A percentile compares a stretch with the other conserved stretches of the same genome.
These are phyloP conservation scores for Embidobia sp. DNA, from an alignment of 2,888 invertebrate genomes.

Conservation along the genomic window DNA sequence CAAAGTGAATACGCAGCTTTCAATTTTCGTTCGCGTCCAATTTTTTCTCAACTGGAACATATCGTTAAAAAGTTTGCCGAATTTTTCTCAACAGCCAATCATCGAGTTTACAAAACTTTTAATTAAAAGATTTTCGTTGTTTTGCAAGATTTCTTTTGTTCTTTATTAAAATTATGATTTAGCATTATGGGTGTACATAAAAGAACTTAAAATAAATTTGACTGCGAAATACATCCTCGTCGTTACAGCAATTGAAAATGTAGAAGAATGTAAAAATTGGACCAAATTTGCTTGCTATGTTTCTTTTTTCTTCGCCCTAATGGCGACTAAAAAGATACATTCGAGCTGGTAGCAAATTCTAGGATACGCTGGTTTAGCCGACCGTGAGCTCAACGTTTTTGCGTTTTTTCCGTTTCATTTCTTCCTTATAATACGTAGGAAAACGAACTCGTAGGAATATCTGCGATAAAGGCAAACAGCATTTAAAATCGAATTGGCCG, in stretches of 20 bases:
- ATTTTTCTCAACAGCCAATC: not conserved
- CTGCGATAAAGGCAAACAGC: constrained; percentile 66
- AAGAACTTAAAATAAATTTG: no score
- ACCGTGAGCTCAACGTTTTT: constrained; percentile 26
- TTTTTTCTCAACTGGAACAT: constrained; percentile 3
- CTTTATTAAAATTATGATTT: no score
- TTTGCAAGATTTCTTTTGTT: no score
- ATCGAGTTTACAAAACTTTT: no score
- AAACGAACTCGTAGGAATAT: constrained; percentile 63
- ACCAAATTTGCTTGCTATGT: no score
- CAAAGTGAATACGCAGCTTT: not conserved
- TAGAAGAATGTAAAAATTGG: no score
- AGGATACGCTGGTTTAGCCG: constrained; percentile 21
- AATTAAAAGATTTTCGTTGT: no score
- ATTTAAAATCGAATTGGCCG: constrained; percentile 74
- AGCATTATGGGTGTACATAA: no score
- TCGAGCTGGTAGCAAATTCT: constrained; percentile 22
- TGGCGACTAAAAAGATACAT: no score
- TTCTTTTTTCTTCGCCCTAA: no score
- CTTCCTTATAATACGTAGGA: constrained; percentile 59
- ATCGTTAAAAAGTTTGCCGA: constrained; percentile 23
- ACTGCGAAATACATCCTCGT: no score
- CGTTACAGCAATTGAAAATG: no score
- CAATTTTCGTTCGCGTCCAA: not conserved
- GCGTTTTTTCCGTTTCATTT: constrained; percentile 60